Conservation (phyloP, 37 sponge, comb jelly and placozoan genomes). For the Dysidea cf. avara region DNA sequence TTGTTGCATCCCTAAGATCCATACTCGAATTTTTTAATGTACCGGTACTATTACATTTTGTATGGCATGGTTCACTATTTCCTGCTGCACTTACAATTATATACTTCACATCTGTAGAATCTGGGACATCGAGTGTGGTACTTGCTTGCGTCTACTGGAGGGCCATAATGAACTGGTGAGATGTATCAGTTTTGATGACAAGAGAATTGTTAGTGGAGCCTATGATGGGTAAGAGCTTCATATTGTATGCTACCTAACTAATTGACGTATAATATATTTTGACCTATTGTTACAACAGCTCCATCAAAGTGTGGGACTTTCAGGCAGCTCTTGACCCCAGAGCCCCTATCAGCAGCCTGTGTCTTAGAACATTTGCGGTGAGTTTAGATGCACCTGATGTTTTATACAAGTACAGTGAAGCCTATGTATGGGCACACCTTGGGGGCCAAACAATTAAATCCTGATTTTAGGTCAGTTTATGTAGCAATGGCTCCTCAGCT, state of each 20-base stretch:
- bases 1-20: no score
- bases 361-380: constrained; percentile 87
- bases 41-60: no score
- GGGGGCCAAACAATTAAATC: no score
- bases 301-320: constrained; percentile 98
- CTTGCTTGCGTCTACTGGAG: constrained; percentile 85
- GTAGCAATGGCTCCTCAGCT: no score
- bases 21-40: no score
- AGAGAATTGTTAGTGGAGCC: constrained; percentile 95
- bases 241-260: no score
- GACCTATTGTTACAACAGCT: no score
- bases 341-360: constrained; percentile 66
- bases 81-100: no score
- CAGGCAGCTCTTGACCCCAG: constrained; percentile 94
- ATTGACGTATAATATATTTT: no score
- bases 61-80: no score
- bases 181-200: constrained; percentile 97
- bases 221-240: constrained; percentile 88
- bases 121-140: constrained; percentile 97
- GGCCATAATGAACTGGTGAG: constrained; percentile 97
- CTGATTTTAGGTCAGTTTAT: no score
- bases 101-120: constrained; percentile 61
- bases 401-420: background rate
- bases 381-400: constrained; percentile 25
- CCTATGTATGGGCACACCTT: no score